These are phyloP conservation scores for Arrhamphus sclerolepis DNA, from an alignment of 2,797 vertebrate species.

Conservation along the genomic window DNA sequence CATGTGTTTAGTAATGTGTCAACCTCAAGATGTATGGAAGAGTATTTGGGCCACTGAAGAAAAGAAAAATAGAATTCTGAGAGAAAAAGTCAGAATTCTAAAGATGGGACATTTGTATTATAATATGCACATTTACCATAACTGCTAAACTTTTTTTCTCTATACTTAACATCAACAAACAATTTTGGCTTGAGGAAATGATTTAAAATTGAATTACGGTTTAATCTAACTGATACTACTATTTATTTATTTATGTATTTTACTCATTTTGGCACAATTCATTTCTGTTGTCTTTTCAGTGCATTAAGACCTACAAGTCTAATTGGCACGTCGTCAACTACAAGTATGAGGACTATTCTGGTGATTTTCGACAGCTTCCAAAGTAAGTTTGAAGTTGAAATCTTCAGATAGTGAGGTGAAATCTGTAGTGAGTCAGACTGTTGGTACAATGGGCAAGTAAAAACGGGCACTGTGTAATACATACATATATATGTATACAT, in stretches of 20 bases:
- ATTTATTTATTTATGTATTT: too few species aligned
- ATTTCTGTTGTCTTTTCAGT: slow-evolving; percentile 77
- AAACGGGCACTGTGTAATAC: slow-evolving; percentile 20
- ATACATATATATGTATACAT: slow-evolving; percentile 5
- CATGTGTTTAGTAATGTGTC: not conserved
- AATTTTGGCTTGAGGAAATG: too few species aligned
- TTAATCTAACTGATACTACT: too few species aligned
- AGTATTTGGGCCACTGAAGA: too few species aligned
- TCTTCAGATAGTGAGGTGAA: not conserved
- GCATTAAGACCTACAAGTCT: slow-evolving; percentile 98
- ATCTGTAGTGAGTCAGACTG: slow-evolving; percentile 3
- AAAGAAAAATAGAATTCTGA: too few species aligned
- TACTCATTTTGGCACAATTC: not conserved
- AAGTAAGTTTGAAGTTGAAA: slow-evolving; percentile 81
- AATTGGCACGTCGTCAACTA: slow-evolving; percentile 98
- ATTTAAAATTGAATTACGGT: too few species aligned
- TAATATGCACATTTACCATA: not conserved
- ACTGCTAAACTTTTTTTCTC: too few species aligned
- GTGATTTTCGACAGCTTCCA: slow-evolving; percentile 96
- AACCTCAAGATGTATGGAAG: too few species aligned
- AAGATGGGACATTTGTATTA: not conserved
- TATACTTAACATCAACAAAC: too few species aligned
- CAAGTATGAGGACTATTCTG: slow-evolving; percentile 97
- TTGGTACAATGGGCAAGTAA: slow-evolving; percentile 33
- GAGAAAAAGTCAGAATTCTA: too few species aligned